Base-by-base conservation (phyloP, 2,888 invertebrate species). In the Leptinotarsa rubiginosa region DNA sequence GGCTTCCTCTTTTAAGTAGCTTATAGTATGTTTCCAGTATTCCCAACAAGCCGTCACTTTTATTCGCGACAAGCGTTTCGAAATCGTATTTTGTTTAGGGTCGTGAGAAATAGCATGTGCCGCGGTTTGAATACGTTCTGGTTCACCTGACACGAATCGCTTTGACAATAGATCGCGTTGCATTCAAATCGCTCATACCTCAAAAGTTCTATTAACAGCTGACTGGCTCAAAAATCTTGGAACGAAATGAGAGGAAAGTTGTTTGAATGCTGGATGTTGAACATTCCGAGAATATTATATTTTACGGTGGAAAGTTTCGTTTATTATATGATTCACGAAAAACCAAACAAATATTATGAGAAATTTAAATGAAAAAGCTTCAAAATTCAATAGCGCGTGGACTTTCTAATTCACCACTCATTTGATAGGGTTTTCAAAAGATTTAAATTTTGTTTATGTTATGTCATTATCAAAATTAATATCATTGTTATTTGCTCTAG, bases 171-270 rank as follows among this genome's bases (percentile, higher is more conserved):
- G 78, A 77, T 79, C 79, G 79, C 73, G 76, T 77, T 77, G 76
- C 77, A 80, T 79, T 79, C 78, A 73, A 78, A 78, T 76, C 75
- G 75, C 75, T 80, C 78, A 73, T 80, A 79, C 78, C 77, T 79
- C 74, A 68, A 77, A 77, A 79, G 78, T 77, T 77, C 78, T 73
- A 77, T 78, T 72, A 49, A 71, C 77, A 75, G 78, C 76, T 72
- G 77, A 75, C 65, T 65, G 76, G 49, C 54, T 56, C 56, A n/a
- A n/a, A 31, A n/a, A 31, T 62, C 62, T 62, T 62, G 31, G 41
- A 31, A 67, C 54, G 18, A 13, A n/a, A 18, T 49, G 54, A 16
- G 31, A 62, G 62, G 52, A 41, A 25, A 16, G n/a, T 15, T 41
- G 16, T 62, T 62, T n/a, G 41, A 41, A 41, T 62, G 62, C 31